Percentiles rank a stretch among this genome's conserved stretches.
Evolutionary conservation across 2,113 vertebrate species (phyloP).

Genomic region (Mirza zaza): DNA sequence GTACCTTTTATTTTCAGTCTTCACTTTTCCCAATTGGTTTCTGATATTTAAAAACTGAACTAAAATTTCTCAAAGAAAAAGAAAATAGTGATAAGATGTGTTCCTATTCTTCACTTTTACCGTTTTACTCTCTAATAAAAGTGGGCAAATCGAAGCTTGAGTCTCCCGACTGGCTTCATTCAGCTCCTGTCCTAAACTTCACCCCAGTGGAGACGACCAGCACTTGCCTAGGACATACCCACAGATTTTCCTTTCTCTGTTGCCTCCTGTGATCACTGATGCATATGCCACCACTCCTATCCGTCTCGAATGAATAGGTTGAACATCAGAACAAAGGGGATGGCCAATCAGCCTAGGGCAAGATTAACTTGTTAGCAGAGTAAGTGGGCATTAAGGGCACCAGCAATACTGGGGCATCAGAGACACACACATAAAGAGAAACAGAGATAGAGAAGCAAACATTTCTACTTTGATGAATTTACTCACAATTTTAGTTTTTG

Average conservation of each 20-base stretch:
- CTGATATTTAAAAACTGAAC: conserved; percentile 34
- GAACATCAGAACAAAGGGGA: not conserved
- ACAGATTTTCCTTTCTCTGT: not conserved
- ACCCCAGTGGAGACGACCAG: not conserved
- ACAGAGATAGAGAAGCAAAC: not conserved
- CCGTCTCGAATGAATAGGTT: not conserved
- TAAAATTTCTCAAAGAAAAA: conserved; percentile 38
- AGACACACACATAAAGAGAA: not conserved
- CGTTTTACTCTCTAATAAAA: not conserved
- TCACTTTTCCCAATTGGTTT: not conserved
- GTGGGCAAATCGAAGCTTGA: not conserved
- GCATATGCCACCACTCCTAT: not conserved
- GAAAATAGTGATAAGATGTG: not conserved
- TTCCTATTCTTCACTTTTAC: not conserved
- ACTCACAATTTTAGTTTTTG: not conserved
- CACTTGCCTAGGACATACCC: not conserved
- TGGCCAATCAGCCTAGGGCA: not conserved
- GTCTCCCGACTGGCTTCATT: not conserved
- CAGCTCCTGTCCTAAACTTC: not conserved
- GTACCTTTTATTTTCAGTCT: not conserved
- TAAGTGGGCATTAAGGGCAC: not conserved
- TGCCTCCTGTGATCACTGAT: not conserved
- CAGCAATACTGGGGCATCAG: not conserved
- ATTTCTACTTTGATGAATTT: not conserved
- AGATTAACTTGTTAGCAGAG: not conserved